A percentile compares a stretch with the other conserved stretches of the same genome.
Evolutionary conservation across 1,140 invertebrate species (phyloP).

Genomic region (Sminthurinus signatus): DNA sequence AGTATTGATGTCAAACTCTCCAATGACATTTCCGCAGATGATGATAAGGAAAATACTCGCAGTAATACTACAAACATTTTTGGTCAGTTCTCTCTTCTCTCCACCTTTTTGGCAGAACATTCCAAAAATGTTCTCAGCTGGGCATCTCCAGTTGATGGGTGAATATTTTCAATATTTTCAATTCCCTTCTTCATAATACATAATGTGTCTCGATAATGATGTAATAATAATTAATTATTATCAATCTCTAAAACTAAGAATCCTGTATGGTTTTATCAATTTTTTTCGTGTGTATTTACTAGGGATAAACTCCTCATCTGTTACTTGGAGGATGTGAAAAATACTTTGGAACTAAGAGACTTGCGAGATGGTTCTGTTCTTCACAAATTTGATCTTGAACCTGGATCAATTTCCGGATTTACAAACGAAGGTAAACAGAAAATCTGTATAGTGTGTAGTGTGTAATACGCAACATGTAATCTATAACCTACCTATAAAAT

Average conservation of each 20-base stretch:
- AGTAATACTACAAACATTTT: too few relatives aligned
- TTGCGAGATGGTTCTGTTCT: conserved; percentile 65
- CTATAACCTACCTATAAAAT: too few relatives aligned
- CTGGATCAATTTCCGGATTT: conserved; percentile 77
- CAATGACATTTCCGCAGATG: conserved; percentile 50
- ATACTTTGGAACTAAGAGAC: conserved; percentile 65
- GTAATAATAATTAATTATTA: not conserved
- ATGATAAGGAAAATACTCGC: conserved; percentile 59
- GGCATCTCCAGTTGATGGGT: conserved; percentile 66
- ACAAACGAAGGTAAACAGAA: not conserved
- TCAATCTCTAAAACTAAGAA: not conserved
- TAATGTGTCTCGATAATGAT: not conserved
- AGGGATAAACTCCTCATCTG: conserved; percentile 74
- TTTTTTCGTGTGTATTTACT: not conserved
- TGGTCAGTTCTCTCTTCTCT: conserved; percentile 53
- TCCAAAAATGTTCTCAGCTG: conserved; percentile 80
- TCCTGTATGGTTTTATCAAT: too few relatives aligned
- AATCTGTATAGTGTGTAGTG: too few relatives aligned
- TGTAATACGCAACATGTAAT: too few relatives aligned
- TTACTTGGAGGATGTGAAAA: conserved; percentile 90
- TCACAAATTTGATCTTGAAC: conserved; percentile 62
- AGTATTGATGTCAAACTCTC: conserved; percentile 21
- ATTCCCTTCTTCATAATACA: too few relatives aligned
- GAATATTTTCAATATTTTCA: not conserved
- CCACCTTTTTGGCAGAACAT: conserved; percentile 77